Evolutionary conservation across 2,888 invertebrate species (phyloP), one percentile per base, ranked within the genome.

Genomic region (Drosophila trichaetosa): DNA sequence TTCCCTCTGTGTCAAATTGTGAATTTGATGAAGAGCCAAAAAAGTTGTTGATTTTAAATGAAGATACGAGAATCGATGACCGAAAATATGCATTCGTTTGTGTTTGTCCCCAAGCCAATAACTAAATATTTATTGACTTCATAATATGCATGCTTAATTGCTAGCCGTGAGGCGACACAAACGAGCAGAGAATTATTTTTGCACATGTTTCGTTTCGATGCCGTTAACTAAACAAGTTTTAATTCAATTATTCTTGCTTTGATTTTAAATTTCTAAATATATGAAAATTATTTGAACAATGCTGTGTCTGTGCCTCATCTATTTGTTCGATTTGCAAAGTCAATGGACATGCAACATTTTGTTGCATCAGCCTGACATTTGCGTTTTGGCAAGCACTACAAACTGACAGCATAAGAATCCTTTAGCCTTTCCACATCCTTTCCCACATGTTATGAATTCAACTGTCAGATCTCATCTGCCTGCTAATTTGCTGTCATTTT

Each of bases 401-500:
- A 13, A 8, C 29, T 52, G 31, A 36, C 42, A 51, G 21, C 59
- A 59, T 24, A 16, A 34, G 40, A 24, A n/a, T 36, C 31, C 18
- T n/a, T 1, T 21, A n/a, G 27, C 8, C 4, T 11, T 24, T 24
- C 31, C 48, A 1, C 27, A 24, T 5, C 11, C 21, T 2, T 2
- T 51, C 16, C 21, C 34, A 34, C 13, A 42, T 51, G 18, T 2
- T 11, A 7, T 4, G 29, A 18, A 11, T 38, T 49, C 59, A 51
- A 27, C 54, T 71, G 56, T 53, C 64, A 59, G 53, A 0, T 33
- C 33, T 4, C 33, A 0, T 33, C 33, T 62, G 75, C 34, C 74
- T 76, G 89, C 82, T 87, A 85, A 85, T 85, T 89, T 89, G 80
- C 88, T 80, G 82, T 85, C 85, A 85, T 85, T 85, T 82, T 77